Conservation (phyloP, 2,888 invertebrate species). For the Sabatieria punctata region DNA sequence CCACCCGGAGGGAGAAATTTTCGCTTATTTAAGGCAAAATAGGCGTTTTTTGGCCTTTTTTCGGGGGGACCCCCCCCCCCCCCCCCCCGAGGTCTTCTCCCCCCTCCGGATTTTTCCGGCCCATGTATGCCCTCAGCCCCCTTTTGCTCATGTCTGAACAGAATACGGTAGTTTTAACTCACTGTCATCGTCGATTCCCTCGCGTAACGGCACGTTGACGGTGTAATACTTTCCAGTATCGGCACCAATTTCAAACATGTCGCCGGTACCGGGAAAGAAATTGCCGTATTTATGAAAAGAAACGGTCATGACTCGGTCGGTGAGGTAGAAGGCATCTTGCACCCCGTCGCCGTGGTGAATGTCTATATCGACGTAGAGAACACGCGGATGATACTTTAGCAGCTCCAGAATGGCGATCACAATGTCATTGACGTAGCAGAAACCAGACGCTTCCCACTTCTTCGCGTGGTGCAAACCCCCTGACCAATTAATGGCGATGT, state of each 20-base stretch:
- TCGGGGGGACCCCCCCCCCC: no score
- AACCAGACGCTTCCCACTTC: constrained; percentile 87
- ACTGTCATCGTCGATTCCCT: constrained; percentile 76
- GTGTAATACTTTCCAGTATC: constrained; percentile 91
- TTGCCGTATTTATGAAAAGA: constrained; percentile 98
- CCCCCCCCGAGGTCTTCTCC: no score
- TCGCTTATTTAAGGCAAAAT: no score
- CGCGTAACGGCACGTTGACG: constrained; percentile 90
- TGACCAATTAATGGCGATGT: constrained; percentile 98
- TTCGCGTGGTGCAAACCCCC: constrained; percentile 98
- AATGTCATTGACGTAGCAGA: constrained; percentile 97
- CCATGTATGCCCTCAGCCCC: no score
- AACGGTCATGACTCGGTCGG: constrained; percentile 95
- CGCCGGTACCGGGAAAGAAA: constrained; percentile 91
- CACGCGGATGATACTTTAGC: constrained; percentile 66
- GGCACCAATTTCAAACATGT: constrained; percentile 94
- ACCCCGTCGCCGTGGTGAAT: constrained; percentile 95
- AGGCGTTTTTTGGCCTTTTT: no score
- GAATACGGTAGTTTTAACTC: no score
- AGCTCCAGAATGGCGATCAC: constrained; percentile 90
- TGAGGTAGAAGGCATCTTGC: constrained; percentile 91
- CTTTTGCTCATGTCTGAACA: no score
- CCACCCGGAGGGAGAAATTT: no score
- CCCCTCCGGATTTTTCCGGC: no score
- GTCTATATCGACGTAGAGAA: constrained; percentile 94